phyloP scores from a whole-genome alignment of 2,113 vertebrate species.

The Sander lucioperca region DNA sequence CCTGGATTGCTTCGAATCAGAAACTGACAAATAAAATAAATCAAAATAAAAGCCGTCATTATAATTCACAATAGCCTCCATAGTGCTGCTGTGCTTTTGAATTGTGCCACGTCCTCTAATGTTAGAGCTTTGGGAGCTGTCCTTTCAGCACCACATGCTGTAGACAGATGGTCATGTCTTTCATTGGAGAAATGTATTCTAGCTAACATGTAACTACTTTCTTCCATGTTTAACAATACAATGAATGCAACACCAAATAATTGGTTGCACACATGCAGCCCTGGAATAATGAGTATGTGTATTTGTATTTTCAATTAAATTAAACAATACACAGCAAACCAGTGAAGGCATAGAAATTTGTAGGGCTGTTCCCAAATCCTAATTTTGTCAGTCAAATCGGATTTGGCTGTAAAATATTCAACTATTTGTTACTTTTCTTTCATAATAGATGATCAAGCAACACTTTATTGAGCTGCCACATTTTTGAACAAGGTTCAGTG shows the following conservation, averaged over 20 bases:
- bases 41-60: not conserved
- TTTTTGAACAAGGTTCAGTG: too few species aligned
- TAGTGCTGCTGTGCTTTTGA: not conserved
- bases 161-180: not conserved
- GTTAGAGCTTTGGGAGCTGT: slow-evolving; percentile 5
- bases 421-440: too few species aligned
- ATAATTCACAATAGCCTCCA: not conserved
- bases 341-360: not conserved
- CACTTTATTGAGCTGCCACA: too few species aligned
- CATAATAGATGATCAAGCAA: too few species aligned
- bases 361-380: too few species aligned
- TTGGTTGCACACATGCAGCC: not conserved
- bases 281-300: not conserved
- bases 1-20: not conserved
- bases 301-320: not conserved
- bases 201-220: not conserved
- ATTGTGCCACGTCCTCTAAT: not conserved
- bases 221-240: not conserved
- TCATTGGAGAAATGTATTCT: not conserved
- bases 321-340: not conserved
- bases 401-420: too few species aligned
- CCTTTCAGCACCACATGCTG: slow-evolving; percentile 35
- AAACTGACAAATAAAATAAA: not conserved
- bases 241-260: not conserved
- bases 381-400: too few species aligned